These are phyloP conservation scores for Montipora sp. DNA, from an alignment of 64 coral and sea anemone species.

Conservation along the genomic window DNA sequence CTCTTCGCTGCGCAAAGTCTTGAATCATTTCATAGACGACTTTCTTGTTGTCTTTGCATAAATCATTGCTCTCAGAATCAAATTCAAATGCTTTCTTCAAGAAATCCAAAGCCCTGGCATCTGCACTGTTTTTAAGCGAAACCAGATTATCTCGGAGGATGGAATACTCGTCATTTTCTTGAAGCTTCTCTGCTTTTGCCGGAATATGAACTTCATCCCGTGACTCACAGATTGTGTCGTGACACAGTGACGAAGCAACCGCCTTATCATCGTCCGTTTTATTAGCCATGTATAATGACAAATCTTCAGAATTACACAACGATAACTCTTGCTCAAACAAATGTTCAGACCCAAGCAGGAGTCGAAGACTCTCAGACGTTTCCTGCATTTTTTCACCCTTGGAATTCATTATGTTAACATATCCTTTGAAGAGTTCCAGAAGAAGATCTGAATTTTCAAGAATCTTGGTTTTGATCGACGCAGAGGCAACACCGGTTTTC, in stretches of 20 bases:
- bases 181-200: not conserved
- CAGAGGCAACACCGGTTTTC: not conserved
- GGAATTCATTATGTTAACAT: conserved; percentile 42
- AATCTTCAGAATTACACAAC: conserved; percentile 13
- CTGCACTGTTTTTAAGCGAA: conserved; percentile 31
- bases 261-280: conserved; percentile 96
- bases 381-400: conserved; percentile 30
- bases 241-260: conserved; percentile 40
- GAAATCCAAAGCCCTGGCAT: conserved; percentile 54
- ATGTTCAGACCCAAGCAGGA: not conserved
- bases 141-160: conserved; percentile 24
- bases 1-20: conserved; percentile 25
- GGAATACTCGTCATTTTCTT: not conserved
- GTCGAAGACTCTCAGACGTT: not conserved
- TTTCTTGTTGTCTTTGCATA: not conserved
- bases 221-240: not conserved
- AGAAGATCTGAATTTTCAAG: conserved; percentile 51
- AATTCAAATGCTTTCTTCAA: conserved; percentile 68
- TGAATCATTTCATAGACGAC: conserved; percentile 38
- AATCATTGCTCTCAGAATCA: not conserved
- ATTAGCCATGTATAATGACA: conserved; percentile 45
- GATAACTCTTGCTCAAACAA: not conserved
- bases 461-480: conserved; percentile 21
- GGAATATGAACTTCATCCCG: conserved; percentile 1
- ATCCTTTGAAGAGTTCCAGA: conserved; percentile 48